Evolutionary conservation across 92 coral and sea anemone genomes (phyloP), one percentile per base, ranked within the genome.

Genomic region (Umimayanthus kanabou): DNA sequence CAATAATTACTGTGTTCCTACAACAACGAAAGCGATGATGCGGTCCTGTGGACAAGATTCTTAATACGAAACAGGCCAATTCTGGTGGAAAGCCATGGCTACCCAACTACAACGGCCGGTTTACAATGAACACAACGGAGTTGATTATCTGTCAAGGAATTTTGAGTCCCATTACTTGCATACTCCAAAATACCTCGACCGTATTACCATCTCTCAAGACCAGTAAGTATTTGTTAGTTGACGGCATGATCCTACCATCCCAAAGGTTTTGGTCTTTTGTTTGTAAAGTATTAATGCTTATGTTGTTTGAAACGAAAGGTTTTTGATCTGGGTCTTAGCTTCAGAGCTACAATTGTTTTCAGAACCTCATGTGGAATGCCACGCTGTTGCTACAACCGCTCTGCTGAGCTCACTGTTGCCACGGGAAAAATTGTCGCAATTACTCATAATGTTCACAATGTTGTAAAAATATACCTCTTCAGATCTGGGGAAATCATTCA

Each of bases 111-210:
- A 93, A 73, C 85, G 76, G 10, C 80, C 94, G 33, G 40, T 84
- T 0, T 95, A 93, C 90, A 93, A 93, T 20, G 89, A 91, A 69
- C 93, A 90, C 37, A 92, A 87, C 65, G 98, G 98, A 13, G 98
- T 94, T 13, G 94, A 93, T 91, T 92, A 92, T 80, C 92, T 96
- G 78, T 96, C 98, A 58, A 93, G 91, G 95, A 96, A 95, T 91
- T 94, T 92, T 33, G 96, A 96, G 82, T 96, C 98, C 33, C 90
- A 93, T 88, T 92, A 93, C 65, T 76, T 96, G 18, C 98, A 96
- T 84, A 82, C 95, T 43, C 98, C 98, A 22, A 93, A 90, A 75
- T 70, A 90, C 61, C 91, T 92, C 49, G 98, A 96, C 80, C 89
- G 98, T 43, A 93, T 96, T 11, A 95, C 98, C 1, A 93, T 92